Percentiles rank a stretch among this genome's conserved stretches.
Evolutionary conservation across 2,113 vertebrate genomes (phyloP).

Genomic region (Solea solea): DNA sequence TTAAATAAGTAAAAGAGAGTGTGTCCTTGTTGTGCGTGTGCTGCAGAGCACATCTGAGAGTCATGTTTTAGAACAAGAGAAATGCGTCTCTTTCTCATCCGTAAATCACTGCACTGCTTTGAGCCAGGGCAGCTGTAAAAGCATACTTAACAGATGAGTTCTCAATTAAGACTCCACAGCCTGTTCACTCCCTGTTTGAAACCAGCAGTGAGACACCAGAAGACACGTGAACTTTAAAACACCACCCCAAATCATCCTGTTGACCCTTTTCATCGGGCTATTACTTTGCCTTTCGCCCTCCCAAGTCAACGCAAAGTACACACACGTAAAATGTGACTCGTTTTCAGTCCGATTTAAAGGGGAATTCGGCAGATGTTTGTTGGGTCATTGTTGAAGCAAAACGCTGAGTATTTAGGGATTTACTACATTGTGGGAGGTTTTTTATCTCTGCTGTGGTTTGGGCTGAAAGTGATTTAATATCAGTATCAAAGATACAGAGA

Average conservation of each 20-base stretch:
- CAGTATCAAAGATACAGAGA: constrained; percentile 53
- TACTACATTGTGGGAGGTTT: constrained; percentile 32
- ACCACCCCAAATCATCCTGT: constrained; percentile 3
- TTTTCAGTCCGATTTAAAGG: constrained; percentile 24
- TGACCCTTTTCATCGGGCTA: constrained; percentile 13
- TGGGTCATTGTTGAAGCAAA: constrained; percentile 19
- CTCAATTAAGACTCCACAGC: constrained; percentile 33
- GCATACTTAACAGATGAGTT: constrained; percentile 38
- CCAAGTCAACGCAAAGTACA: not conserved
- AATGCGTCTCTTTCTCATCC: constrained; percentile 3
- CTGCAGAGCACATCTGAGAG: constrained; percentile 13
- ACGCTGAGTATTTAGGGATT: constrained; percentile 27
- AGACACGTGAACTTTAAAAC: constrained; percentile 14
- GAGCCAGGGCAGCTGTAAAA: constrained; percentile 34
- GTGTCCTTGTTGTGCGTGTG: not conserved
- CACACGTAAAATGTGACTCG: constrained; percentile 18
- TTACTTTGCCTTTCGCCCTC: constrained; percentile 7
- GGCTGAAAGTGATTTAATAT: constrained; percentile 56
- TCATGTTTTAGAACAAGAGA: not conserved
- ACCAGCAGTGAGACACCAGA: constrained; percentile 1
- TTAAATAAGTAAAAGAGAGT: too few relatives aligned
- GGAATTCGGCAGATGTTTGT: constrained; percentile 13
- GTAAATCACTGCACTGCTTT: constrained; percentile 40
- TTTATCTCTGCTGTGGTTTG: constrained; percentile 25
- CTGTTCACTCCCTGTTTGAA: constrained; percentile 32